phyloP scores from a whole-genome alignment of 2,888 invertebrate genomes.

The Perizoma flavofasciatum region DNA sequence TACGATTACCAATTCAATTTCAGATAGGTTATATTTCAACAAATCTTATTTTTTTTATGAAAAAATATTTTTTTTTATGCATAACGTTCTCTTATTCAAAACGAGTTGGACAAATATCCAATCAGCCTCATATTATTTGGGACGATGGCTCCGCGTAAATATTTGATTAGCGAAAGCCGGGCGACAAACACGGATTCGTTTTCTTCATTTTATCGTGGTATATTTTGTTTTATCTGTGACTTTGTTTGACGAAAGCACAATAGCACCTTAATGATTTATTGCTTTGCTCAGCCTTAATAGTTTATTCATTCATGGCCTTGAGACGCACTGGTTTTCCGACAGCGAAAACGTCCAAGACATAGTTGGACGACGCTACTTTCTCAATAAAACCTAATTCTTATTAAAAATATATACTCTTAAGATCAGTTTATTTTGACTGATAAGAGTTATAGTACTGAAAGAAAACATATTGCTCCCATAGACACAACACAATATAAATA shows the following conservation, averaged over 20 bases:
- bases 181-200: conserved; percentile 41
- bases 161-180: conserved; percentile 47
- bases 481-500: too few relatives aligned
- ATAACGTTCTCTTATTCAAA: conserved; percentile 37
- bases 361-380: too few relatives aligned
- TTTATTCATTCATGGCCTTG: too few relatives aligned
- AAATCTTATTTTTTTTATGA: conserved; percentile 11
- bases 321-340: too few relatives aligned
- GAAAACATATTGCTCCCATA: too few relatives aligned
- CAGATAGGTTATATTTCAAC: background rate
- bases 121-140: conserved; percentile 47
- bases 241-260: conserved; percentile 17
- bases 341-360: too few relatives aligned
- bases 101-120: conserved; percentile 47
- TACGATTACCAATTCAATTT: too few relatives aligned
- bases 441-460: too few relatives aligned
- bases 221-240: conserved; percentile 8
- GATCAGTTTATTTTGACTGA: too few relatives aligned
- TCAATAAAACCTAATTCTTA: too few relatives aligned
- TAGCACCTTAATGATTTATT: conserved; percentile 14
- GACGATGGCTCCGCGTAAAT: conserved; percentile 47
- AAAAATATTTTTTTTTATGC: conserved; percentile 36
- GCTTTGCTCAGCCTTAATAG: too few relatives aligned
- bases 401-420: too few relatives aligned
- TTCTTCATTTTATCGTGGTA: conserved; percentile 32